Evolutionary conservation across 2,797 vertebrate genomes (phyloP).

Genomic region (Malacoctenus gilli): DNA sequence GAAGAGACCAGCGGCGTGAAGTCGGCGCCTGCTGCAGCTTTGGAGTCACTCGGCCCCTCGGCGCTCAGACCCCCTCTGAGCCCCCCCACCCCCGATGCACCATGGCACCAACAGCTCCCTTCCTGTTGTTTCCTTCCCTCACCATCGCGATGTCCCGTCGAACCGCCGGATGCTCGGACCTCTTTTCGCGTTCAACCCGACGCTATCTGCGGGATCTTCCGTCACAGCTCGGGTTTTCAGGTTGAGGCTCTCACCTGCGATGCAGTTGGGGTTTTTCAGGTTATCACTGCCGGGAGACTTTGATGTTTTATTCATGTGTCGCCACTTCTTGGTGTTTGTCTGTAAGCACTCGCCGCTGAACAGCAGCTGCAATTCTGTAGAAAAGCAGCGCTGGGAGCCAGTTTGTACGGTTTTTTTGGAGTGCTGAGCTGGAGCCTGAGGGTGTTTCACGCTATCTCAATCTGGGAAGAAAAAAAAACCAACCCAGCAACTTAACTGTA

Average conservation of each 20-base stretch:
- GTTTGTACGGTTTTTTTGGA: not conserved
- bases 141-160: slow-evolving; percentile 24
- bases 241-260: slow-evolving; percentile 10
- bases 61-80: slow-evolving; percentile 31
- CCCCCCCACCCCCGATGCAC: slow-evolving; percentile 2
- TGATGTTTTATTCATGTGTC: slow-evolving; percentile 60
- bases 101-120: slow-evolving; percentile 32
- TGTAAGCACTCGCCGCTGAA: slow-evolving; percentile 13
- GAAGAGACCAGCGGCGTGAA: slow-evolving; percentile 46
- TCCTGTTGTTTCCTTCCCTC: slow-evolving; percentile 11
- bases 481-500: too few species aligned
- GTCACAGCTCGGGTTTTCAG: too few species aligned
- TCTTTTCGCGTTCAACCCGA: slow-evolving; percentile 10
- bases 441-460: not conserved
- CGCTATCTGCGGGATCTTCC: not conserved
- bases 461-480: too few species aligned
- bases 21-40: slow-evolving; percentile 25
- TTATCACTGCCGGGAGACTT: slow-evolving; percentile 18
- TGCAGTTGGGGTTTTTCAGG: slow-evolving; percentile 10
- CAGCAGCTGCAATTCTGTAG: not conserved
- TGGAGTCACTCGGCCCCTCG: slow-evolving; percentile 37
- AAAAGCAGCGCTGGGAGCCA: not conserved
- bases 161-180: slow-evolving; percentile 1
- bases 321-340: slow-evolving; percentile 20
- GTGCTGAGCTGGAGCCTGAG: not conserved